A percentile compares a stretch with the other conserved stretches of the same genome.
Evolutionary conservation across 2,797 vertebrate species (phyloP).

Genomic region (Picus viridis): DNA sequence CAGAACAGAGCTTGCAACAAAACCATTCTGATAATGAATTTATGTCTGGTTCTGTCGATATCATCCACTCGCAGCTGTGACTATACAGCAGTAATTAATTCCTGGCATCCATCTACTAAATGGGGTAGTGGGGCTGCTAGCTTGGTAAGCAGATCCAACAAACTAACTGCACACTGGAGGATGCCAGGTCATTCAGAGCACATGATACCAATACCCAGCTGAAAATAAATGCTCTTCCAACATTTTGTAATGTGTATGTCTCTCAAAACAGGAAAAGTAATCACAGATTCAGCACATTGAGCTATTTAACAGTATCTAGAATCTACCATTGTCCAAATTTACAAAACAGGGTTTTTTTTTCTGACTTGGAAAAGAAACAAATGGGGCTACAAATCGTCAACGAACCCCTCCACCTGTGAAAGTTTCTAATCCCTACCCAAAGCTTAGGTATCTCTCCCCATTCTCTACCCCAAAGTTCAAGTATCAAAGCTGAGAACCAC

Average conservation of each 20-base stretch:
- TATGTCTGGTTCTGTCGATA: neutral
- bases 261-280: neutral
- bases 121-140: neutral
- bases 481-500: neutral
- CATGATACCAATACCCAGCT: neutral
- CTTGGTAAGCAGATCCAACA: neutral
- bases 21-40: neutral
- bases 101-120: neutral
- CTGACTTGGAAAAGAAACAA: neutral
- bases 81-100: neutral
- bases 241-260: neutral
- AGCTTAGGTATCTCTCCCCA: neutral
- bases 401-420: neutral
- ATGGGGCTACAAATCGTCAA: neutral
- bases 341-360: rapidly evolving
- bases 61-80: rapidly evolving
- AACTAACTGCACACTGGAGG: too few relatives aligned
- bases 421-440: neutral
- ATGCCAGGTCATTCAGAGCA: neutral
- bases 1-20: neutral
- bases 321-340: neutral
- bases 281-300: neutral
- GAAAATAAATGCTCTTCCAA: neutral
- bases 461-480: neutral
- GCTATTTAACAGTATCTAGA: neutral